Evolutionary conservation across 1,140 invertebrate genomes (phyloP), one percentile per base, ranked within the genome.

Genomic region (Thaumetopoea pityocampa): DNA sequence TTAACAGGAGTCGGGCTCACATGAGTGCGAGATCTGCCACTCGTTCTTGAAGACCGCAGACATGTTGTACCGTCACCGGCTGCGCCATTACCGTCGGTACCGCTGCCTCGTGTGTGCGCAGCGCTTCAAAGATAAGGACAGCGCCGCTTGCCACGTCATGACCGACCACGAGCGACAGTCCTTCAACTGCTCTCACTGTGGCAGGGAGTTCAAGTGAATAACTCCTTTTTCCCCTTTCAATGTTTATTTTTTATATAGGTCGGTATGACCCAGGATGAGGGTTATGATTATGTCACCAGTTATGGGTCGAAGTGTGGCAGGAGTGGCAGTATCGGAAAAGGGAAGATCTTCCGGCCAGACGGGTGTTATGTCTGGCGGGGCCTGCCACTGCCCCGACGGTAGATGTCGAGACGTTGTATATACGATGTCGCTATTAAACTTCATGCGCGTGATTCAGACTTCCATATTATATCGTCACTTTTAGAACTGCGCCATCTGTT

Each of bases 21-120:
- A 49, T 23, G 32, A 50, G 16, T 69, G 67, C 30, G 43, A 49
- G 3, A 30, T 69, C 3, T 69, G 67, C 41, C 42, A 43, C 5
- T 40, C 47, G 3, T 44, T 47, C 3, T 14, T 61, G 17, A 55
- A 62, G 27, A 53, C 33, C 2, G 38, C 47, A 4, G 57, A 61
- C 17, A 54, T 59, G 38, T 18, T 67, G 9, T 61, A 67, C 42
- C 37, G 51, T 2, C 67, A 69, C 48, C 27, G 29, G 20, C 16
- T 64, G 24, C 60, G 63, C 3, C 67, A 69, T 27, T 67, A 60
- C 44, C 56, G 63, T 0, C 57, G 67, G 4, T 69, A 69, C 44
- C 52, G 60, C 9, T 69, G 67, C 33, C 26, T 33, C 5, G 29
- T 61, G 7, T 69, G 67, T 46, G 18, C 24, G 3, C 36, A 8